phyloP scores from a whole-genome alignment of 2,797 vertebrate species.

The Mormyrops boulengeri region DNA sequence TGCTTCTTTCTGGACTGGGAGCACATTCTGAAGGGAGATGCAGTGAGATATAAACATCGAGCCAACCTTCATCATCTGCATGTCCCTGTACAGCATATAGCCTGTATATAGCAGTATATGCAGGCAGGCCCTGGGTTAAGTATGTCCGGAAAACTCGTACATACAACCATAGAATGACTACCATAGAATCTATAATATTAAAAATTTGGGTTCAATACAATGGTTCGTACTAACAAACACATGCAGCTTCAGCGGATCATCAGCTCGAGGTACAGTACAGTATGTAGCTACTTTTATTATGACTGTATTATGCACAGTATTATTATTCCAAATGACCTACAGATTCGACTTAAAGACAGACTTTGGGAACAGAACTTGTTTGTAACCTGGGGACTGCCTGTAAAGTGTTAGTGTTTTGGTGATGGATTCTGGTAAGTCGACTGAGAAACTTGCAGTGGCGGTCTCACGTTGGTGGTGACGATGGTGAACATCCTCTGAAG shows the following conservation, averaged over 20 bases:
- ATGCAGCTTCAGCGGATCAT: background rate
- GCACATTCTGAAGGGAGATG: conserved; percentile 68
- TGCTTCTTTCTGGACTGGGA: conserved; percentile 88
- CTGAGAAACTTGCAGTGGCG: background rate
- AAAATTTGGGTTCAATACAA: background rate
- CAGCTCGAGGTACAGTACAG: background rate
- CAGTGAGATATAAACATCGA: background rate
- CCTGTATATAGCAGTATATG: background rate
- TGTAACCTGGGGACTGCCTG: background rate
- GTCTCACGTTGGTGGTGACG: conserved; percentile 82
- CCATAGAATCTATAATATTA: background rate
- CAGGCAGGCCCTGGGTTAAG: background rate
- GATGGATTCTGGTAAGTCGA: background rate
- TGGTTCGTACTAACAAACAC: background rate
- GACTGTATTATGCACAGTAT: background rate
- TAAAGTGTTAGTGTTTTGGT: background rate
- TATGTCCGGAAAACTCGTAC: background rate
- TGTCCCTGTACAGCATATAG: background rate
- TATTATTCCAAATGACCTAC: background rate
- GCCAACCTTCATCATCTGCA: background rate
- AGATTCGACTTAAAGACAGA: background rate
- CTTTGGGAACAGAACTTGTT: background rate
- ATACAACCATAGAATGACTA: background rate
- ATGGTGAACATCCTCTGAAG: conserved; percentile 84
- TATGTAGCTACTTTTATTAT: background rate